phyloP scores from a whole-genome alignment of 2,113 vertebrate genomes.

The Bungarus multicinctus region DNA sequence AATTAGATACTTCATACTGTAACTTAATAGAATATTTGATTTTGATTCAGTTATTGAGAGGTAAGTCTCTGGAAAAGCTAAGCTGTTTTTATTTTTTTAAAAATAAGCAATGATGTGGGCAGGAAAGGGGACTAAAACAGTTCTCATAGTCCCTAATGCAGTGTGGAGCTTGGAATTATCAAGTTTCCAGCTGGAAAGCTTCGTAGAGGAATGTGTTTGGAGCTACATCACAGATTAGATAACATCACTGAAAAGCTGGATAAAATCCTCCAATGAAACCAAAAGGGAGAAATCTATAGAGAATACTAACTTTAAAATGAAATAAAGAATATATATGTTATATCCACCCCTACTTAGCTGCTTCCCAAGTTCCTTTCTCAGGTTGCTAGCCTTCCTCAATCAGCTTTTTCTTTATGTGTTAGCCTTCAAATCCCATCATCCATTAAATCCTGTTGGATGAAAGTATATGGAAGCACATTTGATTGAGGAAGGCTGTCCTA shows the following conservation, averaged over 20 bases:
- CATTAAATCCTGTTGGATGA: background rate
- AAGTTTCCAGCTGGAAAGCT: background rate
- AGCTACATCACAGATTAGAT: no score
- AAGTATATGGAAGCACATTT: background rate
- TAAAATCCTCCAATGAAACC: background rate
- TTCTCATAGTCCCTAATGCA: background rate
- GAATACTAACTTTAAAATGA: accelerated
- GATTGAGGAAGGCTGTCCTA: background rate
- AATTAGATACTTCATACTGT: background rate
- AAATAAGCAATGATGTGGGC: background rate
- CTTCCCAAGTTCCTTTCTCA: background rate
- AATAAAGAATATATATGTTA: background rate
- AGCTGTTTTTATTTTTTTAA: background rate
- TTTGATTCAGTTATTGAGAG: background rate
- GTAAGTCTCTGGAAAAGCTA: background rate
- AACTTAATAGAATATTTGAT: background rate
- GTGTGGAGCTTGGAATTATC: background rate
- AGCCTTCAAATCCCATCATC: background rate
- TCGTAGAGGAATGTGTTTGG: background rate
- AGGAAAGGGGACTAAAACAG: background rate
- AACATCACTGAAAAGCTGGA: background rate
- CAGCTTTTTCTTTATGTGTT: background rate
- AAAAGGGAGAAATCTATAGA: background rate
- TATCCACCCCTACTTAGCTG: background rate
- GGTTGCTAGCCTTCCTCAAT: background rate